Conservation (phyloP, 2,797 vertebrate genomes). For the Coregonus suidteri region DNA sequence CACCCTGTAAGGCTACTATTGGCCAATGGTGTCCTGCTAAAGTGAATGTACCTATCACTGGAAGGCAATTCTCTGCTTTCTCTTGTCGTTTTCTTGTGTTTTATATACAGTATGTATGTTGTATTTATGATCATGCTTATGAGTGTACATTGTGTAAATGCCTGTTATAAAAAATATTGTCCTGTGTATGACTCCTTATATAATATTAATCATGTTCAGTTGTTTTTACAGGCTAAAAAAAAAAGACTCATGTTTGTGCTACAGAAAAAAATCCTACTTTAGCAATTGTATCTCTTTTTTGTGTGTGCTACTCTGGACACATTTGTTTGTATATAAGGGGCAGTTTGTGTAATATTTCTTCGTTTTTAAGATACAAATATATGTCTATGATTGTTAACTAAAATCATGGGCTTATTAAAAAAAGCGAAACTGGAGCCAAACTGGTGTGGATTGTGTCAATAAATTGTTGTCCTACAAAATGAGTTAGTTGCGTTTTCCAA, state of each 20-base stretch:
- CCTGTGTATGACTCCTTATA: constrained; percentile 71
- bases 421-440: constrained; percentile 49
- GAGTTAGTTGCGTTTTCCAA: background rate
- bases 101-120: constrained; percentile 59
- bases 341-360: constrained; percentile 64
- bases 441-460: constrained; percentile 39
- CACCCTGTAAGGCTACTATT: constrained; percentile 21
- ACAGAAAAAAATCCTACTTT: background rate
- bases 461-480: background rate
- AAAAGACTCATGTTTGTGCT: background rate
- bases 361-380: constrained; percentile 55
- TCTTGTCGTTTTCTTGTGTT: constrained; percentile 62
- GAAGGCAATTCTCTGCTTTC: constrained; percentile 74
- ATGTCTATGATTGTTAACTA: constrained; percentile 70
- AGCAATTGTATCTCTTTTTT: constrained; percentile 45
- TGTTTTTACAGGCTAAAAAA: constrained; percentile 44
- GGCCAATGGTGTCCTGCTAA: constrained; percentile 46
- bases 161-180: constrained; percentile 76
- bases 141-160: constrained; percentile 68
- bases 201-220: constrained; percentile 58
- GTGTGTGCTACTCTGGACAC: constrained; percentile 57
- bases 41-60: constrained; percentile 77
- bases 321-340: constrained; percentile 57
- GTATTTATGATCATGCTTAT: constrained; percentile 71
- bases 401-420: constrained; percentile 69